Conservation (phyloP, 2,888 invertebrate genomes). For the Lasioglossum pauxillum region DNA sequence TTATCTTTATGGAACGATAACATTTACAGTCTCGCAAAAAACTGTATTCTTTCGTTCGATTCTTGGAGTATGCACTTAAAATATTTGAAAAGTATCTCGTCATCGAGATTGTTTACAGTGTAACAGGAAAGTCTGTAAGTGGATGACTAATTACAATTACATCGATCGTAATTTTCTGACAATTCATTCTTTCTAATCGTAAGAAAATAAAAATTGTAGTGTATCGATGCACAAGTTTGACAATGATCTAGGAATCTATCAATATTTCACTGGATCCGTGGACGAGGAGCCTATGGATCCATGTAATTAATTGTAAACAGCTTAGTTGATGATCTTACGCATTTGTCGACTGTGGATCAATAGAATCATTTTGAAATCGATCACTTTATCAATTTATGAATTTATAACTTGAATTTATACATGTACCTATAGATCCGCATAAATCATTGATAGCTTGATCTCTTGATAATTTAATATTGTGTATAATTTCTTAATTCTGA, state of each 20-base stretch:
- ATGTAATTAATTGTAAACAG: neutral
- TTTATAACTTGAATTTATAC: neutral
- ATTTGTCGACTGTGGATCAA: neutral
- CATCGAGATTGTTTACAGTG: neutral
- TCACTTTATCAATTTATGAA: neutral
- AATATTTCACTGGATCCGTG: too few species aligned
- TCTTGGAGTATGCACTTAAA: neutral
- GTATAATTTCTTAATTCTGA: too few species aligned
- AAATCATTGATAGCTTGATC: neutral
- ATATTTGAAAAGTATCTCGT: slow-evolving; percentile 1
- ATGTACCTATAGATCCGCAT: neutral
- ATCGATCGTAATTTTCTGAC: neutral
- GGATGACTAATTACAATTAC: neutral
- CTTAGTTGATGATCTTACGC: neutral
- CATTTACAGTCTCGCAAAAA: neutral
- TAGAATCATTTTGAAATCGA: neutral
- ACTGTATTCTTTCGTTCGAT: neutral
- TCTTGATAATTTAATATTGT: too few species aligned
- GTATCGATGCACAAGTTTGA: too few species aligned
- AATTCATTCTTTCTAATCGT: too few species aligned
- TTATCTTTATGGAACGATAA: neutral
- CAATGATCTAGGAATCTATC: neutral
- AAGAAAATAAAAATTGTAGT: too few species aligned
- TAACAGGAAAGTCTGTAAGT: neutral
- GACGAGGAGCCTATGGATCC: neutral